Percentiles rank a stretch among this genome's conserved stretches.
Evolutionary conservation across 64 coral and sea anemone species (phyloP).

Genomic region (Stichodactyla mertensii): DNA sequence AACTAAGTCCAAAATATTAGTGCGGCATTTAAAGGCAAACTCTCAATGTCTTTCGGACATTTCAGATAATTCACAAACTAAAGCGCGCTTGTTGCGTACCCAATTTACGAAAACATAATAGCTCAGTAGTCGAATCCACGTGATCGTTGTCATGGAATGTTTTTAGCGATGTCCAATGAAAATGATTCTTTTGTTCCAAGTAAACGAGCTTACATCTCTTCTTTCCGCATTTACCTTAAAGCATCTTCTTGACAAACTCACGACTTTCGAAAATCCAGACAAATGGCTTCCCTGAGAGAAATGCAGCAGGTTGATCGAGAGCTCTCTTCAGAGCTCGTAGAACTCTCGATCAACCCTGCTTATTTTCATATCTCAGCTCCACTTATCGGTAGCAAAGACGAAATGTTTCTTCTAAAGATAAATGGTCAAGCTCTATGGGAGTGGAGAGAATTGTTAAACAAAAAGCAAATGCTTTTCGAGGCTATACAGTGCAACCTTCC

Average conservation of each 20-base stretch:
- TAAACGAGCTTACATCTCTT: neutral
- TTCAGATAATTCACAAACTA: too few relatives aligned
- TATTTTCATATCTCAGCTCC: slow-evolving; percentile 23
- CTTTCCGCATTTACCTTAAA: neutral
- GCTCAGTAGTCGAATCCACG: neutral
- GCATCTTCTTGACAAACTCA: neutral
- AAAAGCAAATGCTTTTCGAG: neutral
- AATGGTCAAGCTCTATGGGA: slow-evolving; percentile 16
- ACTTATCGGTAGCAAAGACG: neutral
- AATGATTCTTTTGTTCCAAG: neutral
- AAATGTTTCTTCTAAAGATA: neutral
- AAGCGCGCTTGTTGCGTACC: too few relatives aligned
- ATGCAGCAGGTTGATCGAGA: slow-evolving; percentile 27
- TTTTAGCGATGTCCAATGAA: too few relatives aligned
- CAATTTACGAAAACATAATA: too few relatives aligned
- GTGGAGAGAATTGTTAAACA: neutral
- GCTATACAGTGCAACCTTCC: neutral
- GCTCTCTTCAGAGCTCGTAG: slow-evolving; percentile 35
- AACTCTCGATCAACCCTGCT: slow-evolving; percentile 41
- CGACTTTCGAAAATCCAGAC: neutral
- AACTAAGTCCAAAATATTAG: too few relatives aligned
- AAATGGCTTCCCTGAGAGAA: slow-evolving; percentile 15
- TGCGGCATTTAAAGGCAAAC: too few relatives aligned
- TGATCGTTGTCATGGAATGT: neutral
- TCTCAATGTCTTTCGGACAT: too few relatives aligned